phyloP scores from a whole-genome alignment of 2,797 vertebrate species.

The Anas acuta region DNA sequence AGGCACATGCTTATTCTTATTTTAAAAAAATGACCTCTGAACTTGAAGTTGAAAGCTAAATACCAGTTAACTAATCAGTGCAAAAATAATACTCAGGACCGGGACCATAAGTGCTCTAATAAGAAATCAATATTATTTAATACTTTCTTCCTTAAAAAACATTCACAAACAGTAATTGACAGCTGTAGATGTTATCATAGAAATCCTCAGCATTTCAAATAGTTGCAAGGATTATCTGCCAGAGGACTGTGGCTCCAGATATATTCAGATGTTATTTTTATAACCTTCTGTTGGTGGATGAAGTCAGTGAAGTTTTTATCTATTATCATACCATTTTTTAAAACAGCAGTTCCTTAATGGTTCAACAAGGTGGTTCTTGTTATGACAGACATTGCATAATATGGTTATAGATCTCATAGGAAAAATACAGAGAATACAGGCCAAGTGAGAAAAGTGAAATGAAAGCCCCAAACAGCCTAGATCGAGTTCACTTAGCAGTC shows the following conservation, averaged over 20 bases:
- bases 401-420: not conserved
- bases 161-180: not conserved
- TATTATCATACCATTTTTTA: not conserved
- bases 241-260: not conserved
- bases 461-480: not conserved
- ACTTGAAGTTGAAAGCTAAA: not conserved
- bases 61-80: not conserved
- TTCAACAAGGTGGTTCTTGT: not conserved
- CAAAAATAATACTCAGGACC: not conserved
- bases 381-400: not conserved
- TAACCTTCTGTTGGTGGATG: not conserved
- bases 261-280: not conserved
- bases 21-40: not conserved
- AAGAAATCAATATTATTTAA: not conserved
- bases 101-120: not conserved
- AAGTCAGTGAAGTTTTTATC: not conserved
- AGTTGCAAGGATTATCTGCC: not conserved
- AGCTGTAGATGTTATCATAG: not conserved
- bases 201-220: not conserved
- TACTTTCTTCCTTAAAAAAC: not conserved
- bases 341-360: not conserved
- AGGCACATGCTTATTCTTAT: not conserved
- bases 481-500: not conserved
- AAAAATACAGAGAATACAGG: not conserved
- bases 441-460: not conserved